phyloP scores from a whole-genome alignment of 1,140 invertebrate genomes.

The Prorops nasuta region DNA sequence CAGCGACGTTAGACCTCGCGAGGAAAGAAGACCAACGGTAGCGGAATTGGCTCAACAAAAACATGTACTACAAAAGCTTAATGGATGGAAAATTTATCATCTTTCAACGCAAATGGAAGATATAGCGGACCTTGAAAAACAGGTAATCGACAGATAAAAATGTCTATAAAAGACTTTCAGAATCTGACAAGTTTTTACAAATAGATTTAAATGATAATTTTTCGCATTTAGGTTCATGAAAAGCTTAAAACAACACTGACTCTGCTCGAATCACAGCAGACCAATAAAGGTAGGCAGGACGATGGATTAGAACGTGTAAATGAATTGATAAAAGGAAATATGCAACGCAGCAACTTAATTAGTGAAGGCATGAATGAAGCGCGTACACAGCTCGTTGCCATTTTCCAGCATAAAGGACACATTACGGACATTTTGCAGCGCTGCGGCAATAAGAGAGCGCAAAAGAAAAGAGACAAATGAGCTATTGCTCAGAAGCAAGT shows the following conservation, averaged over 20 bases:
- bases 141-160: constrained; percentile 51
- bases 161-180: neutral
- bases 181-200: constrained; percentile 1
- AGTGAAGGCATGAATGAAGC: constrained; percentile 89
- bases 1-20: constrained; percentile 82
- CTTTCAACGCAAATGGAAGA: constrained; percentile 90
- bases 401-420: constrained; percentile 87
- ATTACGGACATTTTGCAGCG: constrained; percentile 86
- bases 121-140: constrained; percentile 67
- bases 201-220: constrained; percentile 15
- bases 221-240: constrained; percentile 59
- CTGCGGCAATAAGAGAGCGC: constrained; percentile 84
- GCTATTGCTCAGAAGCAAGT: constrained; percentile 3
- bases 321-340: constrained; percentile 87
- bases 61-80: constrained; percentile 83
- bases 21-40: constrained; percentile 78
- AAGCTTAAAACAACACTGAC: constrained; percentile 66
- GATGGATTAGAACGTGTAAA: constrained; percentile 71
- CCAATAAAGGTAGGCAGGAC: constrained; percentile 59
- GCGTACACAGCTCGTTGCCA: constrained; percentile 79
- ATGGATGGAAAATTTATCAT: constrained; percentile 94
- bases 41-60: constrained; percentile 88
- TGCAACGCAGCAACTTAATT: constrained; percentile 90
- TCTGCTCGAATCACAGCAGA: constrained; percentile 65
- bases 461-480: constrained; percentile 81